These are phyloP conservation scores for Macaria liturata DNA, from an alignment of 2,888 invertebrate species.

Conservation along the genomic window DNA sequence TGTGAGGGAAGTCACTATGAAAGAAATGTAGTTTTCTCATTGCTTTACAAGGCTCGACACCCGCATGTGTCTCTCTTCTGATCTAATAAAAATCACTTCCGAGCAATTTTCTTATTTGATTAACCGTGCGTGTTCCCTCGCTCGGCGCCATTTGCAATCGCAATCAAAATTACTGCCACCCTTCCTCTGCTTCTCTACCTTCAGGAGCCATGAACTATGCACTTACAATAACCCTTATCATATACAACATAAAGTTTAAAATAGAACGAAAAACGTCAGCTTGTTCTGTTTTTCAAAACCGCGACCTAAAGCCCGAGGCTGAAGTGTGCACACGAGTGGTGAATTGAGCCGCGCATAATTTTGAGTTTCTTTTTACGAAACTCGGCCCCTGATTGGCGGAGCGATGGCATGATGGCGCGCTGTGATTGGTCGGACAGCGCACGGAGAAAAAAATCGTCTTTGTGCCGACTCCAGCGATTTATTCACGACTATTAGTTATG, in stretches of 20 bases:
- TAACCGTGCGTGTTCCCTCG: constrained; percentile 60
- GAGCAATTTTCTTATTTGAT: constrained; percentile 61
- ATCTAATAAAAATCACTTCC: constrained; percentile 46
- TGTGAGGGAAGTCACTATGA: no score
- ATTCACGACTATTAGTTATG: constrained; percentile 81
- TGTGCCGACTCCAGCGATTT: constrained; percentile 71
- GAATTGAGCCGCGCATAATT: constrained; percentile 69
- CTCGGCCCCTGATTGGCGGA: constrained; percentile 65
- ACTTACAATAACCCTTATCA: constrained; percentile 29
- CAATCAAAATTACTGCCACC: constrained; percentile 64
- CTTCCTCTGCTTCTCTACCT: constrained; percentile 39
- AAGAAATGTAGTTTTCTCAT: no score
- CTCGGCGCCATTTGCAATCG: constrained; percentile 76
- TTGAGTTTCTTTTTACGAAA: constrained; percentile 68
- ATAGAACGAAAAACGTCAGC: constrained; percentile 34
- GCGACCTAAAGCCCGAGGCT: constrained; percentile 66
- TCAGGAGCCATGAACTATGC: constrained; percentile 19
- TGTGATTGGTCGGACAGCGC: constrained; percentile 62
- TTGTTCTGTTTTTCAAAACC: constrained; percentile 48
- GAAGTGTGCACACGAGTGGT: constrained; percentile 63
- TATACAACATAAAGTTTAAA: constrained; percentile 43
- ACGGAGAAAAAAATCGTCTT: constrained; percentile 63
- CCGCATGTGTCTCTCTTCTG: constrained; percentile 1
- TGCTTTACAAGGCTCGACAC: no score
- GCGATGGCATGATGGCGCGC: constrained; percentile 44